phyloP scores from a whole-genome alignment of 2,113 vertebrate genomes.

The Dasyornis broadbenti region DNA sequence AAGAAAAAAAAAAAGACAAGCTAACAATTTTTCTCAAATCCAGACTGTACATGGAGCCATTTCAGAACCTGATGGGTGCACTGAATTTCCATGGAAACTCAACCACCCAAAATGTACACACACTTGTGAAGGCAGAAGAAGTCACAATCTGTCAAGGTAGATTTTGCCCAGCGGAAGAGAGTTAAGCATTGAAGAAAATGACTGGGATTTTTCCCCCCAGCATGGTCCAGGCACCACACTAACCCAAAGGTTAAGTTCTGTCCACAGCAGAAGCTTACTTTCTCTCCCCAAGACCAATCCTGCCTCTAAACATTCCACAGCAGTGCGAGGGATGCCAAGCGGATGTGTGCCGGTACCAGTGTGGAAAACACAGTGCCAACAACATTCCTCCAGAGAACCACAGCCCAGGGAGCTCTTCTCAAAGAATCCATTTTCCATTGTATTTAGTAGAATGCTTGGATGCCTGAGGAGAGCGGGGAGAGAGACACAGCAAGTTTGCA shows the following conservation, averaged over 20 bases:
- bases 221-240: neutral
- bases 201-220: accelerated
- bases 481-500: accelerated
- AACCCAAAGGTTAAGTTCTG: neutral
- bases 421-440: neutral
- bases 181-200: neutral
- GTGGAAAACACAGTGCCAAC: neutral
- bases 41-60: neutral
- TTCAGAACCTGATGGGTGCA: neutral
- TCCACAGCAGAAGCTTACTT: neutral
- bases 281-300: neutral
- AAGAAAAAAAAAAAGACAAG: neutral
- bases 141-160: conserved; percentile 11
- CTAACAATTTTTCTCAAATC: neutral
- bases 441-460: neutral
- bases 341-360: neutral
- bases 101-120: neutral
- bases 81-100: conserved; percentile 60
- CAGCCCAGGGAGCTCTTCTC: neutral
- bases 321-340: neutral
- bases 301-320: neutral
- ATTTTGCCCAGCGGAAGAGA: neutral
- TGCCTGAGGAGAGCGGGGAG: neutral
- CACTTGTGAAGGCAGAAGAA: neutral
- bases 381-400: neutral